Conservation (phyloP, 2,113 vertebrate genomes). For the Lutjanus erythropterus region DNA sequence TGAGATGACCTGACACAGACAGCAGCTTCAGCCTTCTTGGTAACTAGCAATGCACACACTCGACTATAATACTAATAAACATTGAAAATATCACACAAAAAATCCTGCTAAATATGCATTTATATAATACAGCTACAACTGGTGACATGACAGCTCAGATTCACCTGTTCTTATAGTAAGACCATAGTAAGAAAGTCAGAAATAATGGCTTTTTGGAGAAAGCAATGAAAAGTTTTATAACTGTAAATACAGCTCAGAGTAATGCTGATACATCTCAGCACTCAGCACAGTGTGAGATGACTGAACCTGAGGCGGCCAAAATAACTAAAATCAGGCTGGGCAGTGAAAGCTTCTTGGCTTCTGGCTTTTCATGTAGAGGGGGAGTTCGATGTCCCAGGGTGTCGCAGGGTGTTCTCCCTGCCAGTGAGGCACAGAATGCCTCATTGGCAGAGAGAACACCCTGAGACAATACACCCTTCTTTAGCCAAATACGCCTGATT, state of each 20-base stretch:
- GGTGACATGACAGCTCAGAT: background rate
- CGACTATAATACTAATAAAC: no score
- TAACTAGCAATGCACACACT: no score
- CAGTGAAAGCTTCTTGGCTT: background rate
- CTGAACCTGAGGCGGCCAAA: background rate
- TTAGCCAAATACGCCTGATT: background rate
- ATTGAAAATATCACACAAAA: no score
- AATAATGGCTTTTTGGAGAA: background rate
- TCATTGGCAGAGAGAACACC: background rate
- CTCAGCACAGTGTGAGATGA: constrained; percentile 7
- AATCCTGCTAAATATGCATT: background rate
- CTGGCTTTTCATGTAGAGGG: background rate
- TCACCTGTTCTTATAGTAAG: background rate
- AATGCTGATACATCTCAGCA: background rate
- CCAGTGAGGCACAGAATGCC: background rate
- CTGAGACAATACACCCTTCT: background rate
- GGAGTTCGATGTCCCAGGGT: background rate
- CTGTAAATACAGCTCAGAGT: background rate
- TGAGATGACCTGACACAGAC: no score
- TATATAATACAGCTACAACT: background rate
- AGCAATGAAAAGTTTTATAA: background rate
- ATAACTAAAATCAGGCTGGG: background rate
- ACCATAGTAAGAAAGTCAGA: no score
- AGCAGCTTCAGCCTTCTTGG: no score
- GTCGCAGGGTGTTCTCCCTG: no score